phyloP scores from a whole-genome alignment of 2,797 vertebrate species.

The Pipistrellus kuhlii region DNA sequence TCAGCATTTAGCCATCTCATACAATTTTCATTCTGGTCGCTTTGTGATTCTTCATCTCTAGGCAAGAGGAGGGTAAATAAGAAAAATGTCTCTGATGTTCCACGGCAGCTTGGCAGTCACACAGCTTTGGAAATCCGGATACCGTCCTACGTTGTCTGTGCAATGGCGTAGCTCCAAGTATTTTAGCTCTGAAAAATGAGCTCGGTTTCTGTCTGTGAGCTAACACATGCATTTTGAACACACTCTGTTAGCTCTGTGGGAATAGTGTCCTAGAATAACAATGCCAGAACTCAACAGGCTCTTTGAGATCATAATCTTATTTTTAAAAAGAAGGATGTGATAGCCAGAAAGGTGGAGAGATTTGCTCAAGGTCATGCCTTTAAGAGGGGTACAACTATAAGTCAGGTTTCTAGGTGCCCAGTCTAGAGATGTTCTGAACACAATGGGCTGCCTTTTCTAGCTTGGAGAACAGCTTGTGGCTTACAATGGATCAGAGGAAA shows the following conservation, averaged over 20 bases:
- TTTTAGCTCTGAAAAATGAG: constrained; percentile 67
- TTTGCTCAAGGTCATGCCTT: not conserved
- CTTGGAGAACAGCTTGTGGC: not conserved
- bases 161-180: constrained; percentile 45
- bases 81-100: constrained; percentile 17
- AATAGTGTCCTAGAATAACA: not conserved
- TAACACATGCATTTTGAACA: constrained; percentile 15
- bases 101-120: not conserved
- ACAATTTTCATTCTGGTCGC: not conserved
- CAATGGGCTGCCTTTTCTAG: not conserved
- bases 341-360: not conserved
- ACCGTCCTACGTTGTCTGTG: not conserved
- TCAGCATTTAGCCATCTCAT: not conserved
- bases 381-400: not conserved
- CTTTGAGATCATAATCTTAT: not conserved
- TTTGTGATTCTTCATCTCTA: constrained; percentile 49
- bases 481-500: not conserved
- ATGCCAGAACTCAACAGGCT: not conserved
- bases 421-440: not conserved
- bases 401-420: not conserved
- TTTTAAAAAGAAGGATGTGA: constrained; percentile 11
- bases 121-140: not conserved
- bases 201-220: constrained; percentile 53
- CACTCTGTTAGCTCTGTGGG: not conserved
- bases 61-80: not conserved